Percentiles rank a stretch among this genome's conserved stretches.
Evolutionary conservation across 2,797 vertebrate species (phyloP).

Genomic region (Syndactyla subalaris): DNA sequence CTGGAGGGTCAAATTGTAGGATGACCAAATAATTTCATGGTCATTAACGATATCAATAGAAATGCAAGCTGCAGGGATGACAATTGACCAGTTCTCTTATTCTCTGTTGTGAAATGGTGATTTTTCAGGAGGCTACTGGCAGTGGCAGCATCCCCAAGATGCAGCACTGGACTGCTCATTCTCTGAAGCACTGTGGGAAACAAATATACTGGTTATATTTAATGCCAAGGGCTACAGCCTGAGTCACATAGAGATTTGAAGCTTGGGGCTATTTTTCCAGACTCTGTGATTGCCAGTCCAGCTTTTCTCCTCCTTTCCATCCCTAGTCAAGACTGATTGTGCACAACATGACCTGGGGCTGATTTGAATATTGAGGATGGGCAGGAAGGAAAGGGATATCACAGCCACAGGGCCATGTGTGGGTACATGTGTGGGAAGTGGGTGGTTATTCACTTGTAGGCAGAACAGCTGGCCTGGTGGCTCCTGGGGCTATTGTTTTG

Average conservation of each 20-base stretch:
- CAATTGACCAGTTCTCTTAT: neutral
- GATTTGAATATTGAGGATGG: neutral
- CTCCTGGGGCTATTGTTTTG: neutral
- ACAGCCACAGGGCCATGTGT: accelerated
- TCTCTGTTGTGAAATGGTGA: neutral
- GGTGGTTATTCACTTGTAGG: neutral
- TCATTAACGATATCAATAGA: neutral
- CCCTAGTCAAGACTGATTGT: neutral
- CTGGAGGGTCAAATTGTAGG: neutral
- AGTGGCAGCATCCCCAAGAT: neutral
- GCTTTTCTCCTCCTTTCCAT: neutral
- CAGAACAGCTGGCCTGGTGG: neutral
- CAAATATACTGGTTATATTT: neutral
- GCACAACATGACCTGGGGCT: neutral
- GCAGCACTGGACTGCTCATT: neutral
- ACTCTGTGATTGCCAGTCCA: neutral
- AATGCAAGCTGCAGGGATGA: neutral
- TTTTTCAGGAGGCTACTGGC: neutral
- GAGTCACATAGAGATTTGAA: neutral
- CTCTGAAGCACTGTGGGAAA: neutral
- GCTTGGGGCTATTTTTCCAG: neutral
- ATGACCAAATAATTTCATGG: neutral
- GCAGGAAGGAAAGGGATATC: neutral
- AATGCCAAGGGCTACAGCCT: neutral
- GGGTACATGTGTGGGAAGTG: neutral